A percentile compares a stretch with the other conserved stretches of the same genome.
phyloP scores from a whole-genome alignment of 2,113 vertebrate species.

The Podarcis raffonei region DNA sequence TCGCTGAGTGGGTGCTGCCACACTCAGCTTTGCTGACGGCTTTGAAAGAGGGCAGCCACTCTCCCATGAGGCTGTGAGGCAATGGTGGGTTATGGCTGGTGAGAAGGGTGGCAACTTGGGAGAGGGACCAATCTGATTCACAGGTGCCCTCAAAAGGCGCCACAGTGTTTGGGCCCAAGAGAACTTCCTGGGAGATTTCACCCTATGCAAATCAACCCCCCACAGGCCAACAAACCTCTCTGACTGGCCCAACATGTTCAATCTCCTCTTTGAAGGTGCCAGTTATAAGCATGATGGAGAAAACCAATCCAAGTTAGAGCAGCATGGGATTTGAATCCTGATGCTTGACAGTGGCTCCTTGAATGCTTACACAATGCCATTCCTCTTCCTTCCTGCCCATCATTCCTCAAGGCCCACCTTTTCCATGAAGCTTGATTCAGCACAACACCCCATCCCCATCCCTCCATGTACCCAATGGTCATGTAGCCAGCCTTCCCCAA shows the following conservation, averaged over 20 bases:
- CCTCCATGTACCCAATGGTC: neutral
- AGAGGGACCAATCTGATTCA: no score
- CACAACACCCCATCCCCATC: neutral
- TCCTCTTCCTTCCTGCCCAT: neutral
- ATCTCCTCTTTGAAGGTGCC: neutral
- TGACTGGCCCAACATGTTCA: neutral
- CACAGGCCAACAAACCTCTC: neutral
- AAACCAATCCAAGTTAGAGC: no score
- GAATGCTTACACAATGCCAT: no score
- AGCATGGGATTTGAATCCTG: neutral
- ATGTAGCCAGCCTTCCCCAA: neutral
- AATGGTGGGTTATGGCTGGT: neutral
- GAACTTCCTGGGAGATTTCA: neutral
- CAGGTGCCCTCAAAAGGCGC: no score
- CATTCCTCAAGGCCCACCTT: neutral
- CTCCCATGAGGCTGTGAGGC: neutral
- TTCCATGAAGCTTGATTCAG: neutral
- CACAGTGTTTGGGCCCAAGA: neutral
- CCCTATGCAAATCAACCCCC: neutral
- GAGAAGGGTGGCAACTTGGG: neutral
- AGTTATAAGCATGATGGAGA: neutral
- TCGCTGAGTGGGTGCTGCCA: neutral
- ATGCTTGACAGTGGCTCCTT: neutral
- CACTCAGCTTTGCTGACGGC: neutral
- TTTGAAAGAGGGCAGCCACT: neutral